These are phyloP conservation scores for Chondrosia reniformis DNA, from an alignment of 37 sponge, comb jelly and placozoan species.

Conservation along the genomic window DNA sequence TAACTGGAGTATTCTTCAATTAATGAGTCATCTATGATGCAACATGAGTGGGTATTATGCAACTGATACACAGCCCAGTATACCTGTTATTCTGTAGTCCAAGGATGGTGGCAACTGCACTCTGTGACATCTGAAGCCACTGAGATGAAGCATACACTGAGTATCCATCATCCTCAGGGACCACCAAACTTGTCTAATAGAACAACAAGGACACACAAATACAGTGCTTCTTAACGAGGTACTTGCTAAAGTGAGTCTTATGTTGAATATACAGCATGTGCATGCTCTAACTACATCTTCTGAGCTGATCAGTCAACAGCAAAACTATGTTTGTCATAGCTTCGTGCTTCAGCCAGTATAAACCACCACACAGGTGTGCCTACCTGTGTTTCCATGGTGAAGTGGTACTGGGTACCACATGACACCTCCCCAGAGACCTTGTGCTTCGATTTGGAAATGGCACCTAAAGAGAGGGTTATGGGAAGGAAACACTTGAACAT, in stretches of 20 bases:
- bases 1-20: too few species aligned
- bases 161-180: constrained; percentile 56
- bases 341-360: too few species aligned
- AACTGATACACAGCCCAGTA: background rate
- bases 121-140: constrained; percentile 38
- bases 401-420: constrained; percentile 72
- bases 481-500: background rate
- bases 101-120: constrained; percentile 42
- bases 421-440: constrained; percentile 54
- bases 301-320: too few species aligned
- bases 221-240: background rate
- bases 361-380: background rate
- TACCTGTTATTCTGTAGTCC: constrained; percentile 60
- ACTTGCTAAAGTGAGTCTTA: background rate
- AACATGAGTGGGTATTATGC: too few species aligned
- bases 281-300: background rate
- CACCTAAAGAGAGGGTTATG: constrained; percentile 33
- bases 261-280: background rate
- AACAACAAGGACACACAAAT: background rate
- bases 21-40: too few species aligned
- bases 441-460: constrained; percentile 45
- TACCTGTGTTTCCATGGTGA: constrained; percentile 76
- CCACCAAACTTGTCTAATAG: constrained; percentile 30
- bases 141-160: constrained; percentile 51
- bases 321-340: too few species aligned